Base-by-base conservation (phyloP, 1,140 invertebrate species). In the Philopotamus ludificatus region DNA sequence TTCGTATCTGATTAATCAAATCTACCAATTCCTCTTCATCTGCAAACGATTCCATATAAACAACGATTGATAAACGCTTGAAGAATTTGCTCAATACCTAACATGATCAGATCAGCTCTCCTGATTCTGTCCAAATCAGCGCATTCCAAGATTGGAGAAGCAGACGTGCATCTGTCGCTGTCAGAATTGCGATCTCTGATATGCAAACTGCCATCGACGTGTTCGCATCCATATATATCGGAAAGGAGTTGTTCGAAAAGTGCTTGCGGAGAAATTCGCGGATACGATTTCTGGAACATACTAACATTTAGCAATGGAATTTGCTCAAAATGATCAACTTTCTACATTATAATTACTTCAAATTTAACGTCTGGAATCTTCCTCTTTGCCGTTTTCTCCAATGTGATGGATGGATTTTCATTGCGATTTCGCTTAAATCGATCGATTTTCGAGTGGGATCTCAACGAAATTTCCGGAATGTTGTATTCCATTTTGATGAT, bases 21-120 rank as follows among this genome's bases (percentile, higher is more conserved):
- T 73, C 60, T 3, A 54, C 66, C 2, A 79, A 72, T 28, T 78
- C 77, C 8, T 68, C 41, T 4, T 72, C 68, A 50, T 72, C 77
- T 80, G 50, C n/a, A n/a, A n/a, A n/a, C n/a, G n/a, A n/a, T n/a
- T n/a, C n/a, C n/a, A n/a, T n/a, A n/a, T n/a, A 34, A 34, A 34
- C 4, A 12, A 34, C 28, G 28, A 34, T 34, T 7, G 4, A 12
- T 34, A 34, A 7, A 12, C 12, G 12, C 28, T 7, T 47, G 44
- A 4, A 15, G 15, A 15, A 12, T 7, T 4, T 47, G 10, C 18
- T 47, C 44, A 47, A 25, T 20, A 65, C 63, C 20, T 42, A 65
- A 51, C n/a, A 18, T 26, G n/a, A 26, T 12, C 8, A 65, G 55
- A 15, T 65, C 63, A 2, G 45, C 45, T 23, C 34, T 10, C 42